Evolutionary conservation across 2,797 vertebrate species (phyloP), one percentile per base, ranked within the genome.

Genomic region (Sphaeramia orbicularis): DNA sequence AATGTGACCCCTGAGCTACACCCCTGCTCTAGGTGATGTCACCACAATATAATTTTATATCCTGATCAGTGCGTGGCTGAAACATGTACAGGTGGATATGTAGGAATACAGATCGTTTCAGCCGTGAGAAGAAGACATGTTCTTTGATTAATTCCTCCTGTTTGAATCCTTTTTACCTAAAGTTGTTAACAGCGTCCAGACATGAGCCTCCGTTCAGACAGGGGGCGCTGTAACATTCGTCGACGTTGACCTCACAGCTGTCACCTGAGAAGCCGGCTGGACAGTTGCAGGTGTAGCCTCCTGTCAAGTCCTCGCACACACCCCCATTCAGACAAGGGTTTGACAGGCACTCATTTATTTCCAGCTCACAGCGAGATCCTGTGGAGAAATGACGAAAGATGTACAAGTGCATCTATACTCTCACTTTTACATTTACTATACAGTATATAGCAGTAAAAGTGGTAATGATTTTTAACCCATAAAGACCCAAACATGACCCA

Each of bases 131-230:
- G 40, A 62, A 21, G n/a, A n/a, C n/a, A n/a, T n/a, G n/a, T n/a
- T n/a, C n/a, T n/a, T n/a, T n/a, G n/a, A n/a, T 18, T 30, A 14
- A 10, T 19, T 50, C 37, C 10, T 18, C 36, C 13, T 13, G 32
- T 66, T 37, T 9, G 10, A 14, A 16, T 35, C 10, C 51, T 42
- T 18, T 21, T 92, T 89, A 99, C 98, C 96, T 96, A 93, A 96
- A 99, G 73, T 86, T 89, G 74, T 96, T 96, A 64, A 96, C 68
- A 21, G 81, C 94, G 36, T 99, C 98, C 74, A 90, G 89, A 82
- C 98, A 99, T 0, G 91, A 91, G 72, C 94, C 98, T 92, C 97
- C 96, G 35, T 99, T 97, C 61, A 95, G 93, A 81, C 98, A 99
- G 7, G 97, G 98, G 76, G 94, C 76, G 61, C 95, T 97, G 85